A percentile compares a stretch with the other conserved stretches of the same genome.
phyloP scores from a whole-genome alignment of 2,797 vertebrate species.

The Xenentodon cancila region DNA sequence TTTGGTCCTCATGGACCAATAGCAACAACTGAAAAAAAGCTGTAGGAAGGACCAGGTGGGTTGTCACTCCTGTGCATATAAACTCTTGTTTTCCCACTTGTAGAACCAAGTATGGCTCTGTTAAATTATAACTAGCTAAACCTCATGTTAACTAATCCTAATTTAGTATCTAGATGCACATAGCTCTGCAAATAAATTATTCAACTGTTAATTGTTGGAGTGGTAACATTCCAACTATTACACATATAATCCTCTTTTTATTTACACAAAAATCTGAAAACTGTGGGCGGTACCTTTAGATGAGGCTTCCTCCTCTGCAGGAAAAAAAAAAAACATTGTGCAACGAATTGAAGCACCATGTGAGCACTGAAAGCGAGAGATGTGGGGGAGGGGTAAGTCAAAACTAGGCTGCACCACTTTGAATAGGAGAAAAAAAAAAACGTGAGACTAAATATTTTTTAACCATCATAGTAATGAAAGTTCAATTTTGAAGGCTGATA shows the following conservation, averaged over 20 bases:
- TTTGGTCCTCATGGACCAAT: too few species aligned
- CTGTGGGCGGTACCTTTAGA: constrained; percentile 56
- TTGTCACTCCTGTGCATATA: too few species aligned
- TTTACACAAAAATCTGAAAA: constrained; percentile 23
- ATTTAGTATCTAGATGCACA: too few species aligned
- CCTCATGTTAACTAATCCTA: too few species aligned
- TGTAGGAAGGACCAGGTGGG: too few species aligned
- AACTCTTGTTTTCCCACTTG: too few species aligned
- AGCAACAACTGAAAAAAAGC: too few species aligned
- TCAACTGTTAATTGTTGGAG: too few species aligned
- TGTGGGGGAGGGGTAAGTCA: constrained; percentile 63
- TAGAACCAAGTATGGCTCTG: too few species aligned
- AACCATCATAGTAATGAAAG: constrained; percentile 4
- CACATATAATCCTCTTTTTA: background rate
- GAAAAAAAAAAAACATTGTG: constrained; percentile 29
- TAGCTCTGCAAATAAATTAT: too few species aligned
- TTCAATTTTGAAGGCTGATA: constrained; percentile 2
- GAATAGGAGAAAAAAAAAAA: background rate
- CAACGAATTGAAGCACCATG: constrained; percentile 58
- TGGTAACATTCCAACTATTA: background rate
- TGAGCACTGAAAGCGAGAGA: constrained; percentile 54
- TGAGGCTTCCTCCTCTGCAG: constrained; percentile 40
- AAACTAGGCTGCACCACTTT: constrained; percentile 48
- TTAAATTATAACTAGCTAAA: too few species aligned
- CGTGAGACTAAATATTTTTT: background rate